phyloP scores from a whole-genome alignment of 2,797 vertebrate species.

The Hyperoplus lanceolatus region DNA sequence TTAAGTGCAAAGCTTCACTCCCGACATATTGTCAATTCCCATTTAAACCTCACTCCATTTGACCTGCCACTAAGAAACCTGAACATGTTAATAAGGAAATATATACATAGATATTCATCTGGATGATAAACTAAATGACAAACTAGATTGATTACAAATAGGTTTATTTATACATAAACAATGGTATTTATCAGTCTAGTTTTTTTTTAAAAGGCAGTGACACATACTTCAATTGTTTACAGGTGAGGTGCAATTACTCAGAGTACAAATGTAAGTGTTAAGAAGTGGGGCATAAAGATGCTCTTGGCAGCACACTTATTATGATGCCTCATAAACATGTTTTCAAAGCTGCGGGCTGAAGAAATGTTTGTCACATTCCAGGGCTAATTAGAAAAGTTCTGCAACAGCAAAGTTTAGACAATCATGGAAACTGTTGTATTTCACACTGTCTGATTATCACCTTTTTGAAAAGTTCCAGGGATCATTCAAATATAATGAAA shows the following conservation, averaged over 20 bases:
- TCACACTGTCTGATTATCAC: neutral
- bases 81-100: neutral
- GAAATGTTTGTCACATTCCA: slow-evolving; percentile 9
- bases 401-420: slow-evolving; percentile 8
- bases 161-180: neutral
- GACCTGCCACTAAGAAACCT: neutral
- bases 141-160: neutral
- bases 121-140: neutral
- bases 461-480: neutral
- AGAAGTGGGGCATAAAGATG: neutral
- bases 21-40: neutral
- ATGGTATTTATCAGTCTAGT: neutral
- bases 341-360: neutral
- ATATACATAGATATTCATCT: neutral
- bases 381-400: slow-evolving; percentile 20
- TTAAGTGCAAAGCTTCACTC: neutral
- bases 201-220: neutral
- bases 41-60: neutral
- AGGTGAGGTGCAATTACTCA: neutral
- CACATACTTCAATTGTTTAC: neutral
- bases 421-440: neutral
- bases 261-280: neutral
- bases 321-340: neutral
- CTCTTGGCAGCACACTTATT: neutral
- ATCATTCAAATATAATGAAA: neutral